Conservation (phyloP, 2,797 vertebrate genomes). For the Lutjanus argentimaculatus region DNA sequence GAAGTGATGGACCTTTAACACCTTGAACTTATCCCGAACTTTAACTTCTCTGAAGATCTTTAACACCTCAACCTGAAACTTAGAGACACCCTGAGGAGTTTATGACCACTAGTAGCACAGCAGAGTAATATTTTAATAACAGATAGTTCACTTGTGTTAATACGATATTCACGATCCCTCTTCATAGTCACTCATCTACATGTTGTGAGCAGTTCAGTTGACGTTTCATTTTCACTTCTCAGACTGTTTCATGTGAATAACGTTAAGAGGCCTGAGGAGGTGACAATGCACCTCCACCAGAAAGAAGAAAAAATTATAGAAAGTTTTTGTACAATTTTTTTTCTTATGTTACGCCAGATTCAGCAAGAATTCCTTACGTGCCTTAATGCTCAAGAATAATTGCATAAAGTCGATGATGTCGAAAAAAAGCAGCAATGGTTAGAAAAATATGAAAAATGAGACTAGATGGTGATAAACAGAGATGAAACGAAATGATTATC, state of each 20-base stretch:
- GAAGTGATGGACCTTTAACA: slow-evolving; percentile 12
- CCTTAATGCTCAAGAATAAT: not conserved
- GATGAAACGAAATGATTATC: too few relatives aligned
- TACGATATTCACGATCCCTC: not conserved
- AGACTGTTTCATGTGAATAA: not conserved
- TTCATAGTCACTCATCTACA: not conserved
- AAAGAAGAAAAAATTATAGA: not conserved
- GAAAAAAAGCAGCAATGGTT: not conserved
- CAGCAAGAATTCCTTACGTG: too few relatives aligned
- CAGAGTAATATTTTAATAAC: not conserved
- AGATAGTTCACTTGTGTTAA: not conserved
- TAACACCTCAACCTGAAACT: not conserved
- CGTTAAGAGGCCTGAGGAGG: not conserved
- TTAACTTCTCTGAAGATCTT: slow-evolving; percentile 10
- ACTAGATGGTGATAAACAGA: not conserved
- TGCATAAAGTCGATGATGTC: not conserved
- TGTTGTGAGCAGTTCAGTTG: not conserved
- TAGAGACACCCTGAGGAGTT: not conserved
- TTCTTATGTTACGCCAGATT: too few relatives aligned
- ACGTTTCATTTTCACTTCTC: not conserved
- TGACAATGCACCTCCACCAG: not conserved
- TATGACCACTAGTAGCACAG: not conserved
- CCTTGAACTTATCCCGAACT: slow-evolving; percentile 4
- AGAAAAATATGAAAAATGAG: not conserved
- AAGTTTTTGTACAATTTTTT: not conserved